Base-by-base conservation (phyloP, 2,113 vertebrate genomes). In the Aptenodytes forsteri region DNA sequence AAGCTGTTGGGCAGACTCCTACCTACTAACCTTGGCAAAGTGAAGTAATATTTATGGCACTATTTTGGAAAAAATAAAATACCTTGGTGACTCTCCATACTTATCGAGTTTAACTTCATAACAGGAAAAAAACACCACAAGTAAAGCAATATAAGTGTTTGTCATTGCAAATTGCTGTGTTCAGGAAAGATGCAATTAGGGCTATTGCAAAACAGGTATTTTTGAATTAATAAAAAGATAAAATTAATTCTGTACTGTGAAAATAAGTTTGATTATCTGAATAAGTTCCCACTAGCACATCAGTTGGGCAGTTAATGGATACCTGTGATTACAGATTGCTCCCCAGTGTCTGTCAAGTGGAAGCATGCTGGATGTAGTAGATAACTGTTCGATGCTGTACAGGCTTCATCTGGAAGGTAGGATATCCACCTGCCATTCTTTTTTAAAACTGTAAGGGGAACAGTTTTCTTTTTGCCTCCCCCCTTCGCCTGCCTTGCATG, bases 371-470 rank as follows among this genome's bases (percentile, higher is more conserved):
- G 99, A 99, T 89, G 25, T 97, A 3, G 98, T 99, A 9, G 99
- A 99, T 69, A 98, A 96, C 93, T 97, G 97, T 65, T 99, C 99
- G 0, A 95, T 99, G 98, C 98, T 99, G 20, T 99, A 97, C 97
- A 98, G 99, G 70, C 98, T 99, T 89, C 98, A 99, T 83, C 98
- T 99, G 98, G 99, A 99, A 98, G 99, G 99, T 99, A 97, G 40
- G 81, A 25, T 56, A 83, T 71, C 47, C 26, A 61, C 62, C 56
- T 78, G 36, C 21, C 22, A 26, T 72, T 75, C 10, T 70, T 81
- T 49, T 87, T 55, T 30, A 7, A 30, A 81, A 27, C 20, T 10
- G 1, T 54, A 30, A 42, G 27, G 66, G n/a, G 40, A 64, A 69
- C 22, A 49, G 44, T 16, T 73, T 66, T 56, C 21, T n/a, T 85